These are phyloP conservation scores for Motacilla alba DNA, from an alignment of 2,113 vertebrate genomes.

Conservation along the genomic window DNA sequence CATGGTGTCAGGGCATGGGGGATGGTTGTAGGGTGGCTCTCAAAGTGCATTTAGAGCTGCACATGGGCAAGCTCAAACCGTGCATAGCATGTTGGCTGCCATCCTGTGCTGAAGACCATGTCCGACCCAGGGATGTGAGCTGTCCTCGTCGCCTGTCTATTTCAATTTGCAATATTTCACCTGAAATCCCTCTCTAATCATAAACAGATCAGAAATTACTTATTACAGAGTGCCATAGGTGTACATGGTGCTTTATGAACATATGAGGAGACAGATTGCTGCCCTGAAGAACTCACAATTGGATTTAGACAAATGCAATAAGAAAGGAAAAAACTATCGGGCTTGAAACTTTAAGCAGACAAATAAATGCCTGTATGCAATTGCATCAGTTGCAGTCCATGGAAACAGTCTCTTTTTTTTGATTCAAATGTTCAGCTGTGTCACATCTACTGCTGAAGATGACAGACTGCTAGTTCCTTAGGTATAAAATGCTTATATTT, in stretches of 20 bases:
- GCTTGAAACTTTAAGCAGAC: conserved; percentile 26
- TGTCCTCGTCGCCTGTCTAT: not conserved
- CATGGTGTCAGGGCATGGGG: not conserved
- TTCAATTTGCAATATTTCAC: conserved; percentile 31
- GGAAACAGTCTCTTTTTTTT: conserved; percentile 5
- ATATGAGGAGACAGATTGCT: conserved; percentile 53
- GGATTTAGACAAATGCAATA: conserved; percentile 40
- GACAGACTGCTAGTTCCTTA: conserved; percentile 65
- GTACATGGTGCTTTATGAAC: not conserved
- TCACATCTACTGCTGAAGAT: conserved; percentile 48
- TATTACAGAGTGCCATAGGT: conserved; percentile 42
- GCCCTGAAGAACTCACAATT: conserved; percentile 52
- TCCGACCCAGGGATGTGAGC: not conserved
- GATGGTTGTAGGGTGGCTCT: not conserved
- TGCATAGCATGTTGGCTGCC: not conserved
- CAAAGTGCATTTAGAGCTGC: not conserved
- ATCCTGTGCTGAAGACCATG: not conserved
- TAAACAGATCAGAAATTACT: conserved; percentile 39
- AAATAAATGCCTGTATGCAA: conserved; percentile 53
- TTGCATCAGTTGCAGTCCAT: conserved; percentile 18
- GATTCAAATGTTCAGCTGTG: conserved; percentile 38
- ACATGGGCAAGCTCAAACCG: not conserved
- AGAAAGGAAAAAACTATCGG: conserved; percentile 13
- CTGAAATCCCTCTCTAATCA: conserved; percentile 50
- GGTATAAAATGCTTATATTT: conserved; percentile 72